These are phyloP conservation scores for Clupea harengus DNA, from an alignment of 2,113 vertebrate species.

Conservation along the genomic window DNA sequence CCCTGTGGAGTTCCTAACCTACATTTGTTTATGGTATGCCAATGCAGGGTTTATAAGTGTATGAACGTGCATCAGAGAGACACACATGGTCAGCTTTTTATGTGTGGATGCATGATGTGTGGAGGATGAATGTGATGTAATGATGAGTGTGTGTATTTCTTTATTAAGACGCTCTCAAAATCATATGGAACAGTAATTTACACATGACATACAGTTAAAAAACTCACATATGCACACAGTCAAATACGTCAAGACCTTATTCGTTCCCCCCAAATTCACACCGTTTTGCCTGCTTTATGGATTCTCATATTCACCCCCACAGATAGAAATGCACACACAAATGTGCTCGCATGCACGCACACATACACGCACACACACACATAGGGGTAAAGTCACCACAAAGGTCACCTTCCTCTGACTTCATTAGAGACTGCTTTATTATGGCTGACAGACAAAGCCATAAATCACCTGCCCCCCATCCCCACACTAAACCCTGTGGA, in stretches of 20 bases:
- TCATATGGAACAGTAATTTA: too few species aligned
- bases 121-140: too few species aligned
- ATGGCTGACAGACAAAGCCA: constrained; percentile 62
- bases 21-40: constrained; percentile 62
- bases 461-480: constrained; percentile 60
- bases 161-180: too few species aligned
- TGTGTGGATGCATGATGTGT: too few species aligned
- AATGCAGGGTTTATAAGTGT: constrained; percentile 18
- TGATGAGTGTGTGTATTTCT: too few species aligned
- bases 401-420: constrained; percentile 66
- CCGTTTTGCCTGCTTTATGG: too few species aligned
- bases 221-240: too few species aligned
- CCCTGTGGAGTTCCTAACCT: constrained; percentile 68
- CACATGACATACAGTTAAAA: too few species aligned
- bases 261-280: too few species aligned
- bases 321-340: background rate
- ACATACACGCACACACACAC: constrained; percentile 9
- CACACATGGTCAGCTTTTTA: background rate
- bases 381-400: constrained; percentile 35
- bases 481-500: constrained; percentile 19
- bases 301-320: background rate
- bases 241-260: too few species aligned
- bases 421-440: constrained; percentile 65
- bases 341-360: constrained; percentile 2
- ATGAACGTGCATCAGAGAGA: background rate